Evolutionary conservation across 2,797 vertebrate species (phyloP).

Genomic region (Muscicapa striata): DNA sequence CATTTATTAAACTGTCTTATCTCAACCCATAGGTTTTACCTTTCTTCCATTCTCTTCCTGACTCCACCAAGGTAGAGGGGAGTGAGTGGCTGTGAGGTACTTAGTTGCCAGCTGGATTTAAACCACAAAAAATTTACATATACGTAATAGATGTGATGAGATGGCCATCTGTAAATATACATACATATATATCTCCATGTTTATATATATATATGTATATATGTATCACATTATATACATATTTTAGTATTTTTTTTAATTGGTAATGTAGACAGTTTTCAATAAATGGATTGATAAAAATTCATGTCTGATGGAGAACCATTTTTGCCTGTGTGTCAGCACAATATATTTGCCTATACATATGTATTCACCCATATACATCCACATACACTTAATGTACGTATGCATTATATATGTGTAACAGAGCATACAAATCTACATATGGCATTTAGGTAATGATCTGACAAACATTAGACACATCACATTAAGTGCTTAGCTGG

Average conservation of each 20-base stretch:
- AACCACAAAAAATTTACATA: not conserved
- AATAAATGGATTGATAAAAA: not conserved
- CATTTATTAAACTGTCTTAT: not conserved
- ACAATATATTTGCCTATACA: not conserved
- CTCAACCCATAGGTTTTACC: not conserved
- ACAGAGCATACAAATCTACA: not conserved
- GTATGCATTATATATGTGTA: not conserved
- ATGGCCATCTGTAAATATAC: constrained; percentile 44
- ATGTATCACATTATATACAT: not conserved
- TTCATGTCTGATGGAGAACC: not conserved
- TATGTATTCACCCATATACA: not conserved
- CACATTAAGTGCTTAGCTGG: constrained; percentile 20
- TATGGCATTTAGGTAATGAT: constrained; percentile 12
- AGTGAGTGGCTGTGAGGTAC: not conserved
- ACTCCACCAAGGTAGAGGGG: not conserved
- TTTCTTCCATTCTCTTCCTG: not conserved
- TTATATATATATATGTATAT: not conserved
- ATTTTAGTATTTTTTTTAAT: not conserved
- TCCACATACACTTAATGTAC: not conserved
- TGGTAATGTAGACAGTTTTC: not conserved
- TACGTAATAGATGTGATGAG: constrained; percentile 8
- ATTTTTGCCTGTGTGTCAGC: not conserved
- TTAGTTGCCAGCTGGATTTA: not conserved
- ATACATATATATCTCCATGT: not conserved
- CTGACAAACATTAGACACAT: constrained; percentile 26